Conservation (phyloP, 2,888 invertebrate species). For the Calliphora vomitoria region DNA sequence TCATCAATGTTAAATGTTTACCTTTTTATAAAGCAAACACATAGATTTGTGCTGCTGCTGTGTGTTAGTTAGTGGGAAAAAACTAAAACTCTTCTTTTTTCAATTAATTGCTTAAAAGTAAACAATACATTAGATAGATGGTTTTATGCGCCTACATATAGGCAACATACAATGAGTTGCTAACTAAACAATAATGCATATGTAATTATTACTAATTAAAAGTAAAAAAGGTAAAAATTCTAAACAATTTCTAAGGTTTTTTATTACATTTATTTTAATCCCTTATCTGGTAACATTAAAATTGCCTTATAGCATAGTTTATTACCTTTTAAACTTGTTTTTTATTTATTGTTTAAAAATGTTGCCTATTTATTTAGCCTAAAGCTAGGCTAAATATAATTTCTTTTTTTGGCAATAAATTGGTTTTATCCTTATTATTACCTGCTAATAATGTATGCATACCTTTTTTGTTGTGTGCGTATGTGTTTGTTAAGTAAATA, state of each 20-base stretch:
- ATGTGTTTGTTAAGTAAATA: constrained; percentile 71
- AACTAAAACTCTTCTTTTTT: constrained; percentile 60
- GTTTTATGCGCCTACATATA: constrained; percentile 47
- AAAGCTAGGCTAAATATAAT: constrained; percentile 54
- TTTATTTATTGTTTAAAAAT: not conserved
- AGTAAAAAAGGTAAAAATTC: constrained; percentile 63
- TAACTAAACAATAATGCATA: constrained; percentile 78
- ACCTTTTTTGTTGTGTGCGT: constrained; percentile 73
- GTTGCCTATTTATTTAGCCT: constrained; percentile 52
- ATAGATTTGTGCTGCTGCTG: constrained; percentile 49
- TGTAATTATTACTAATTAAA: constrained; percentile 81
- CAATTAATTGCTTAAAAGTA: constrained; percentile 74
- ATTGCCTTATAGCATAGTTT: not conserved
- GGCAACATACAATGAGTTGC: constrained; percentile 24
- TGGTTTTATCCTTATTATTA: constrained; percentile 81
- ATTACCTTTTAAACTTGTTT: not conserved
- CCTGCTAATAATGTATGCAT: constrained; percentile 77
- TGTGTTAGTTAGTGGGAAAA: not conserved
- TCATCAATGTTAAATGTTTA: constrained; percentile 74
- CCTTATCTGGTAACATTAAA: not conserved
- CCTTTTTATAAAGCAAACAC: constrained; percentile 67
- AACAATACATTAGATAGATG: constrained; percentile 66
- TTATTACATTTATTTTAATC: not conserved
- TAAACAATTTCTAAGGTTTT: constrained; percentile 12
- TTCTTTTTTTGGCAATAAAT: constrained; percentile 42